Evolutionary conservation across 2,888 invertebrate species (phyloP).

Genomic region (Diplazon laetatorius): DNA sequence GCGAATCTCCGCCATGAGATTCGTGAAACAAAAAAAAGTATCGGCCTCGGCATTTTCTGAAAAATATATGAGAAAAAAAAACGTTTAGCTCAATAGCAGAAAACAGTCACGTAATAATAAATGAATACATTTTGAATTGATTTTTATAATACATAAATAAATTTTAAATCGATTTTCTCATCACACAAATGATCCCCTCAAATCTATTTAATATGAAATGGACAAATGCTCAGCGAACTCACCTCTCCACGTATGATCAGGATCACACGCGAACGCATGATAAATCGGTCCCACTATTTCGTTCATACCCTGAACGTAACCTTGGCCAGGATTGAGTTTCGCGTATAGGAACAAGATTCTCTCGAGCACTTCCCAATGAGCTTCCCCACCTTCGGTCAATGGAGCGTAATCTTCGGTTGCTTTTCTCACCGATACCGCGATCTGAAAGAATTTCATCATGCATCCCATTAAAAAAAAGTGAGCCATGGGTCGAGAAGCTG

Average conservation of each 20-base stretch:
- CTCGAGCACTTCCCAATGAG: slow-evolving; percentile 99
- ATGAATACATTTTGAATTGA: no score
- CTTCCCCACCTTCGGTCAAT: slow-evolving; percentile 95
- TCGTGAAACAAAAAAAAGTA: slow-evolving; percentile 99
- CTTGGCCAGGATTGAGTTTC: slow-evolving; percentile 98
- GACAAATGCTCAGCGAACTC: no score
- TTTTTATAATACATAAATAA: no score
- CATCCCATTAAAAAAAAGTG: no score
- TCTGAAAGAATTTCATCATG: slow-evolving; percentile 80
- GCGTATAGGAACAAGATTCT: slow-evolving; percentile 98
- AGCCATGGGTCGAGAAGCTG: no score
- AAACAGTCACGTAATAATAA: background rate
- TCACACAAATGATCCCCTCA: no score
- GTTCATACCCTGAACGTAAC: slow-evolving; percentile 99
- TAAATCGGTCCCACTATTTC: slow-evolving; percentile 99
- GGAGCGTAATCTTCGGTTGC: slow-evolving; percentile 92
- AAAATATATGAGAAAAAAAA: slow-evolving; percentile 65
- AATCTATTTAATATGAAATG: no score
- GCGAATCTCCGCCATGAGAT: slow-evolving; percentile 98
- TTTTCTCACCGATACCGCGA: slow-evolving; percentile 89
- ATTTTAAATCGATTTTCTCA: no score
- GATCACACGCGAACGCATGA: slow-evolving; percentile 97
- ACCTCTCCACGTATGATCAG: slow-evolving; percentile 91
- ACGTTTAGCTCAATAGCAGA: background rate
- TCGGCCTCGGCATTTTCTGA: slow-evolving; percentile 97